Conservation (phyloP, 2,113 vertebrate species). For the Datnioides undecimradiatus region DNA sequence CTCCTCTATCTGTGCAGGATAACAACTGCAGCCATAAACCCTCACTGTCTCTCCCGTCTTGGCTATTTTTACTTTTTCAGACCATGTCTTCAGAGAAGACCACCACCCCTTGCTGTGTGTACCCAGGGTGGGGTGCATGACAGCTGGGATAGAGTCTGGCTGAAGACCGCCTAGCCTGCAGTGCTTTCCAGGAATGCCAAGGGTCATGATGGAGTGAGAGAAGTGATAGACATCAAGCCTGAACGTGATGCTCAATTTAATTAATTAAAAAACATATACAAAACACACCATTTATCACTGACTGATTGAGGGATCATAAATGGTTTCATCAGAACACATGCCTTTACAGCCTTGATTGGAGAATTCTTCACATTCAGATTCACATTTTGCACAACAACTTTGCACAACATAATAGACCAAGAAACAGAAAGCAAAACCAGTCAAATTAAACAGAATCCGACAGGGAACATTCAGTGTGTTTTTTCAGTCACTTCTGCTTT, state of each 20-base stretch:
- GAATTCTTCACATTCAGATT: not conserved
- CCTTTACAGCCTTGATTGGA: not conserved
- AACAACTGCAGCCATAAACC: constrained; percentile 70
- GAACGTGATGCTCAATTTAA: constrained; percentile 23
- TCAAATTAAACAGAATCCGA: not conserved
- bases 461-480: not conserved
- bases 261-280: not conserved
- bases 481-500: constrained; percentile 19
- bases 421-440: not conserved
- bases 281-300: not conserved
- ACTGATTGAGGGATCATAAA: not conserved
- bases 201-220: constrained; percentile 6
- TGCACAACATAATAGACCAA: not conserved
- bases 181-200: constrained; percentile 48
- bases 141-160: constrained; percentile 63
- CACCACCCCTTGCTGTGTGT: constrained; percentile 35
- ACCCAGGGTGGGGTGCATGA: constrained; percentile 44
- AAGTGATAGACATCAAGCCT: constrained; percentile 7
- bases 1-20: constrained; percentile 33
- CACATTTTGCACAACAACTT: not conserved
- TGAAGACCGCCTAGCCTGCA: constrained; percentile 10
- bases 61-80: constrained; percentile 73
- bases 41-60: constrained; percentile 32
- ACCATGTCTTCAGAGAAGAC: constrained; percentile 25
- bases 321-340: not conserved